Percentiles rank a stretch among this genome's conserved stretches.
phyloP scores from a whole-genome alignment of 2,797 vertebrate genomes.

The Kryptopterus vitreolus region DNA sequence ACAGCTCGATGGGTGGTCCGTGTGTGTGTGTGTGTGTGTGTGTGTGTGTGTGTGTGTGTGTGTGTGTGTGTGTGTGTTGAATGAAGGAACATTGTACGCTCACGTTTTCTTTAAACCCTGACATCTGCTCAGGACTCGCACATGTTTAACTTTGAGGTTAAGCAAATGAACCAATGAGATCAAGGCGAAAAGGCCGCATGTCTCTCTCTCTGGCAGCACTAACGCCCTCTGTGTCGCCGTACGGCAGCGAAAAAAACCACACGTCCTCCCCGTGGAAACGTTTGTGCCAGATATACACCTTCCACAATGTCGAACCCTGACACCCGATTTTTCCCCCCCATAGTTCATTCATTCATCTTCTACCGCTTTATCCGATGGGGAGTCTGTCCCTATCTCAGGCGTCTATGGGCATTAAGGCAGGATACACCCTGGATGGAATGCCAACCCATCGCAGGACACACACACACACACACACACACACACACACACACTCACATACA shows the following conservation, averaged over 20 bases:
- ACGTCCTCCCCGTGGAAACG: too few relatives aligned
- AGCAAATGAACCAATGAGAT: slow-evolving; percentile 51
- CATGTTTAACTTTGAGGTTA: slow-evolving; percentile 55
- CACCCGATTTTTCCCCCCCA: too few relatives aligned
- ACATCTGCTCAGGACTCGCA: slow-evolving; percentile 53
- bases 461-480: too few relatives aligned
- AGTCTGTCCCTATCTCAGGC: too few relatives aligned
- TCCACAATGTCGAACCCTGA: too few relatives aligned
- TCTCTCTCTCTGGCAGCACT: slow-evolving; percentile 33
- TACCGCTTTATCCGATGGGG: too few relatives aligned
- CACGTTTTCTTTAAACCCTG: slow-evolving; percentile 43
- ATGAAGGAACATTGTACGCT: slow-evolving; percentile 48
- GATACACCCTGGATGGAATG: too few relatives aligned
- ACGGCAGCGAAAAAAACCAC: neutral
- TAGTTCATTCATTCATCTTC: too few relatives aligned
- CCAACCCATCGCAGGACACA: too few relatives aligned
- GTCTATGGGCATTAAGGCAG: too few relatives aligned
- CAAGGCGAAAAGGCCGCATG: slow-evolving; percentile 46
- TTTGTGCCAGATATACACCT: too few relatives aligned
- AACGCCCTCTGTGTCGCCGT: slow-evolving; percentile 17
- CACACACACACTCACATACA: too few relatives aligned
- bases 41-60: slow-evolving; percentile 66
- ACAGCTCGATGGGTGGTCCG: slow-evolving; percentile 83
- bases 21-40: slow-evolving; percentile 33
- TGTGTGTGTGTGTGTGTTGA: slow-evolving; percentile 57